phyloP scores from a whole-genome alignment of 1,140 invertebrate genomes.

The Galendromus occidentalis region DNA sequence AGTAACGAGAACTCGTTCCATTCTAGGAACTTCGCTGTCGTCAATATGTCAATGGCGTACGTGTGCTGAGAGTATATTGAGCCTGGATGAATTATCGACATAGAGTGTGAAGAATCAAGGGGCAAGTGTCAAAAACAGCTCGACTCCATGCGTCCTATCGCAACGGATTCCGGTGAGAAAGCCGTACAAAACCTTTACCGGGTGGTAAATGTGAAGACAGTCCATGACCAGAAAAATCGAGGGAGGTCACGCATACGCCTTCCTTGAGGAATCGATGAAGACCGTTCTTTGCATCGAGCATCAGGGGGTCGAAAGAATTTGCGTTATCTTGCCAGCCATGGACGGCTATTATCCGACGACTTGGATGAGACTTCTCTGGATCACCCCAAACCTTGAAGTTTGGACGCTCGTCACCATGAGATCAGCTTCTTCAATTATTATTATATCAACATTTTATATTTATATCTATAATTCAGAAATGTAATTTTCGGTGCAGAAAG shows the following conservation, averaged over 20 bases:
- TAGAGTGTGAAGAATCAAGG: too few relatives aligned
- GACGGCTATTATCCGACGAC: background rate
- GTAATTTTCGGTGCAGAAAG: too few relatives aligned
- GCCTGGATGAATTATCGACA: background rate
- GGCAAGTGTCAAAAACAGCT: too few relatives aligned
- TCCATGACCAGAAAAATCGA: background rate
- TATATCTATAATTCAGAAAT: too few relatives aligned
- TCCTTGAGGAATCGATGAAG: background rate
- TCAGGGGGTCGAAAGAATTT: background rate
- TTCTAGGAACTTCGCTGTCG: background rate
- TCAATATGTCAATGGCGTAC: background rate
- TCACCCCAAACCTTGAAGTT: too few relatives aligned
- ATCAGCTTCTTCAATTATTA: too few relatives aligned
- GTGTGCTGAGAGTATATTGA: background rate
- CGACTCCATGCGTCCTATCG: too few relatives aligned
- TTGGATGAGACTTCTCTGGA: too few relatives aligned
- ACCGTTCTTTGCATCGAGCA: background rate
- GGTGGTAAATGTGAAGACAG: background rate
- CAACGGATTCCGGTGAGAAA: too few relatives aligned
- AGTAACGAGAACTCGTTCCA: background rate
- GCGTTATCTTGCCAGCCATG: background rate
- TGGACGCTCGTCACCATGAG: too few relatives aligned
- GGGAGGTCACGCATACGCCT: background rate
- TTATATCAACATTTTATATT: too few relatives aligned
- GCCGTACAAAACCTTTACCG: background rate